Evolutionary conservation across 2,113 vertebrate species (phyloP), one percentile per base, ranked within the genome.

Genomic region (Hippoglossus stenolepis): DNA sequence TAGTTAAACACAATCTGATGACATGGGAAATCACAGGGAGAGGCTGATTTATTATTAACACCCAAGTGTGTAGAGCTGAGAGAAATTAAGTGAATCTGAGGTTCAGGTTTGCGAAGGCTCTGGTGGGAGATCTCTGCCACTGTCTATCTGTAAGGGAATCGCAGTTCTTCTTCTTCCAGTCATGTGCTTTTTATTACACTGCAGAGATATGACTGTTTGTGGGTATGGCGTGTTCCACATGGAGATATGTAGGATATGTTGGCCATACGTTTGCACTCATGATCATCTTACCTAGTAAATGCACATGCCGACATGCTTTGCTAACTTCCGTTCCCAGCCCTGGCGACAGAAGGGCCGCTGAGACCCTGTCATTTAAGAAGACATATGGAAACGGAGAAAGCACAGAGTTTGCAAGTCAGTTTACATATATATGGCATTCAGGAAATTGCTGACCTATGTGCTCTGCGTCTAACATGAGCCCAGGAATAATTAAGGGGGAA

Each of bases 401-500:
- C 54, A 59, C 13, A 12, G 40, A 8, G 17, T 43, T 62, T 20
- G 18, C 17, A 54, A n/a, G 59, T 59, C 69, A 61, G 54, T 54
- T 51, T 75, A 69, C 68, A 62, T 63, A 21, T 64, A 45, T 45
- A 45, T 23, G 73, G 54, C 62, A 40, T 70, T 85, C 73, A 77
- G 65, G 65, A 85, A 77, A 76, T 62, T 71, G 65, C 73, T 73
- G 73, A 87, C 75, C 72, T 70, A 75, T 77, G 72, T 74, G 38
- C 28, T 67, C 31, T 67, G 17, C 2, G 21, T 75, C 77, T 11
- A 2, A 75, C 64, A 62, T 26, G 20, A 54, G 45, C 63, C 13
- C 21, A 47, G 71, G 70, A 77, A 85, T 80, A 85, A 84, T 89
- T 85, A 80, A 64, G 57, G 79, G 45, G 28, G 72, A 75, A 65